phyloP scores from a whole-genome alignment of 2,888 invertebrate species.

The Megaustenia siamemsis region DNA sequence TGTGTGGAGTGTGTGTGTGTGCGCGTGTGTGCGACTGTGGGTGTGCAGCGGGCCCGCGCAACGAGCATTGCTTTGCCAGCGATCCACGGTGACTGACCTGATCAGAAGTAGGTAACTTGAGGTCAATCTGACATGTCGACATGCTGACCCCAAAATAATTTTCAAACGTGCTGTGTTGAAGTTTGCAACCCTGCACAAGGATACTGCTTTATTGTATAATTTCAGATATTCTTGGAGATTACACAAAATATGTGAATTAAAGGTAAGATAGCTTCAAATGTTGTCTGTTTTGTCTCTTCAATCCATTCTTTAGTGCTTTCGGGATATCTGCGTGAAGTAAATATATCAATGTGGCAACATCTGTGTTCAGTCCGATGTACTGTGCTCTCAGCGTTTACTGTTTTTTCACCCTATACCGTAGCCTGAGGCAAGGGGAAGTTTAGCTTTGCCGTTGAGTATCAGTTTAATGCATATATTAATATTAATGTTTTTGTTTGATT shows the following conservation, averaged over 20 bases:
- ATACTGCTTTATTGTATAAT: background rate
- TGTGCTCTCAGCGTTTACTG: constrained; percentile 9
- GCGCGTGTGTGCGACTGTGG: background rate
- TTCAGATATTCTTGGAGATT: background rate
- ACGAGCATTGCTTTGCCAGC: constrained; percentile 51
- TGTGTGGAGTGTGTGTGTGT: background rate
- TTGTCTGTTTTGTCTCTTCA: background rate
- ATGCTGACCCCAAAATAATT: constrained; percentile 60
- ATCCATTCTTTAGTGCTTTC: background rate
- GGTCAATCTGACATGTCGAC: constrained; percentile 59
- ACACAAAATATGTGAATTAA: background rate
- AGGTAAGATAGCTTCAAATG: constrained; percentile 10
- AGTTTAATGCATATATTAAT: no score
- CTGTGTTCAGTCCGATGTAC: background rate
- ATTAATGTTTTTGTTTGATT: background rate
- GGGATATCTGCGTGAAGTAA: background rate
- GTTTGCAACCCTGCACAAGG: constrained; percentile 30
- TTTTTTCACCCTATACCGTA: background rate
- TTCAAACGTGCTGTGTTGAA: constrained; percentile 36
- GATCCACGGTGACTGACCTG: constrained; percentile 60
- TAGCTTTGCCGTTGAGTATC: no score
- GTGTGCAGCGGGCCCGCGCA: constrained; percentile 43
- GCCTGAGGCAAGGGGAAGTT: background rate
- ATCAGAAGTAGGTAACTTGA: constrained; percentile 58
- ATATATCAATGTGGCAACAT: background rate